Conservation (phyloP, 1,140 invertebrate species). For the Ditylenchus dipsaci region DNA sequence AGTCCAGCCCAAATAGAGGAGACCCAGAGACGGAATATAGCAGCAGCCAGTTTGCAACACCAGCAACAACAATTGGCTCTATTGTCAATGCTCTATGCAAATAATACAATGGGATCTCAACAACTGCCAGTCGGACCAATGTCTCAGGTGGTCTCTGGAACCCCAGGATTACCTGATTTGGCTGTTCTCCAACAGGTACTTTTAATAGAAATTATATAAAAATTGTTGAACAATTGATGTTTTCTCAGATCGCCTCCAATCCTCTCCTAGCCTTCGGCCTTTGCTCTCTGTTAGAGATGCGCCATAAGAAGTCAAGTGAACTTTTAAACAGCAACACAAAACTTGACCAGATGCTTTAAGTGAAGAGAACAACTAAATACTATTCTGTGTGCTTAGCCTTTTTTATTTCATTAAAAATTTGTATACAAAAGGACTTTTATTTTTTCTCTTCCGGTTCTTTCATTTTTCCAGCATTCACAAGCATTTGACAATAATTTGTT, state of each 20-base stretch:
- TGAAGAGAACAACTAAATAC: background rate
- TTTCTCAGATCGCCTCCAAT: conserved; percentile 18
- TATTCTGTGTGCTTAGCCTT: too few relatives aligned
- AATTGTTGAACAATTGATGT: too few relatives aligned
- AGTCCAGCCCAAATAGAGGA: background rate
- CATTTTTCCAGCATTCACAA: too few relatives aligned
- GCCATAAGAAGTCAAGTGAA: background rate
- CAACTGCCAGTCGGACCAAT: background rate
- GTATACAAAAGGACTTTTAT: too few relatives aligned
- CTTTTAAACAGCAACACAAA: background rate
- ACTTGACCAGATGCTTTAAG: background rate
- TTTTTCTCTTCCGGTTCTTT: too few relatives aligned
- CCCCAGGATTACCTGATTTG: background rate
- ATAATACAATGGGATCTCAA: background rate
- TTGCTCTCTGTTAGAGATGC: conserved; percentile 17
- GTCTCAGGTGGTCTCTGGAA: background rate
- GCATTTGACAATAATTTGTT: too few relatives aligned
- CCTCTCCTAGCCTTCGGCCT: conserved; percentile 17
- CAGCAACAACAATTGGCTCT: background rate
- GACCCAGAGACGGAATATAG: background rate
- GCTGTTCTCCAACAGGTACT: background rate
- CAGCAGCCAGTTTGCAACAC: background rate
- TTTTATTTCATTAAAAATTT: too few relatives aligned
- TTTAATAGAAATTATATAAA: background rate
- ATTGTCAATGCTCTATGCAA: background rate